phyloP scores from a whole-genome alignment of 2,797 vertebrate species.

The Anas flavirostris region DNA sequence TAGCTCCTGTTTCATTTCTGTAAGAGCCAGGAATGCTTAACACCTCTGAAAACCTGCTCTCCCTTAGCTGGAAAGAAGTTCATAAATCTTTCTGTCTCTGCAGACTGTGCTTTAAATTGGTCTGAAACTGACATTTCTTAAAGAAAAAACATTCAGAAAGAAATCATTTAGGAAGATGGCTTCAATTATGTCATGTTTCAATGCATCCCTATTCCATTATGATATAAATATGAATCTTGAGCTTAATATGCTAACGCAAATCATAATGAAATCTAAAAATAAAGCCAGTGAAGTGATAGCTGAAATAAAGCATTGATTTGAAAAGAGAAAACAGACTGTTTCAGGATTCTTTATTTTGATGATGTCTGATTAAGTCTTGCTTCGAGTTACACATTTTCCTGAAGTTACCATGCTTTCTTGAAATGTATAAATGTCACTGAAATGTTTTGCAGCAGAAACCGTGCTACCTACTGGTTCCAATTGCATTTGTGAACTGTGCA shows the following conservation, averaged over 20 bases:
- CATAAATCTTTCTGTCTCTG: constrained; percentile 3
- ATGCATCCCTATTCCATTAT: not conserved
- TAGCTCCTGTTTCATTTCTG: not conserved
- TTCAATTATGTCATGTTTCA: not conserved
- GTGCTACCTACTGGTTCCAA: not conserved
- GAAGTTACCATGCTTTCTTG: not conserved
- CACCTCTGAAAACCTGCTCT: not conserved
- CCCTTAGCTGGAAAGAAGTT: not conserved
- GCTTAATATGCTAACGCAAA: not conserved
- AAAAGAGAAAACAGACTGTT: not conserved
- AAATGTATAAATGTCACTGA: not conserved
- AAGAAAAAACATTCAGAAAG: not conserved
- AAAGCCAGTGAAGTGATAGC: not conserved
- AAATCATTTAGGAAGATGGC: not conserved
- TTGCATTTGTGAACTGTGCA: not conserved
- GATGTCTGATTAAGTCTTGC: not conserved
- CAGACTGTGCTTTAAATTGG: not conserved
- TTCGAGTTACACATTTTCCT: not conserved
- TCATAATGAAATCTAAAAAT: not conserved
- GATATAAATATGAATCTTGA: not conserved
- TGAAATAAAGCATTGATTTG: not conserved
- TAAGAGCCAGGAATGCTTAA: not conserved
- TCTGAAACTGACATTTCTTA: not conserved
- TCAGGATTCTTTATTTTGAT: not conserved
- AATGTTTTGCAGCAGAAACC: not conserved